phyloP scores from a whole-genome alignment of 2,888 invertebrate genomes.

The Sepiola atlantica region DNA sequence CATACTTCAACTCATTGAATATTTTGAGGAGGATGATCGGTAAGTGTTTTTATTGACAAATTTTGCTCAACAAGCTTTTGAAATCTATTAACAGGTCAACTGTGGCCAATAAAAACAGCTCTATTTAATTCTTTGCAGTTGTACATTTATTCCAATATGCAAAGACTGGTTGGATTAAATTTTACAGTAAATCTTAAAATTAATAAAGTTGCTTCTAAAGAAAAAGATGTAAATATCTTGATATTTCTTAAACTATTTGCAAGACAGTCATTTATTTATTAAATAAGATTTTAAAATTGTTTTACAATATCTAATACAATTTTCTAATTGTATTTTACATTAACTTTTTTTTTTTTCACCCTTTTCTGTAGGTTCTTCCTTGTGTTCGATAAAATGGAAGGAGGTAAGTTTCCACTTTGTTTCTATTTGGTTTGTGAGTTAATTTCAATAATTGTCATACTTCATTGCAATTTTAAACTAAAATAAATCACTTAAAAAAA shows the following conservation, averaged over 20 bases:
- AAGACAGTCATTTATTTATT: background rate
- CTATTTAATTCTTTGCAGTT: background rate
- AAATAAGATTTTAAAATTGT: background rate
- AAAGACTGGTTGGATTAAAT: background rate
- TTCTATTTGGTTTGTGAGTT: background rate
- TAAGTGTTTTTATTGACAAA: conserved; percentile 55
- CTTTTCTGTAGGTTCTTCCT: conserved; percentile 83
- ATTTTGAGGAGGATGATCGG: conserved; percentile 88
- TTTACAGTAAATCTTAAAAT: no score
- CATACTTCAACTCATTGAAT: conserved; percentile 95
- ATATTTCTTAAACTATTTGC: background rate
- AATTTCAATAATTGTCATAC: no score
- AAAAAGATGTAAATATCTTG: background rate
- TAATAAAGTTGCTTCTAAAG: no score
- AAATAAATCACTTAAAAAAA: no score
- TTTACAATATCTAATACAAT: background rate
- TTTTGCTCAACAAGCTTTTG: background rate
- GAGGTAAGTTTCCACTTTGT: conserved; percentile 75
- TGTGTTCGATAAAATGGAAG: conserved; percentile 97
- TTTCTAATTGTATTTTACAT: background rate
- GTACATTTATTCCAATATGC: background rate
- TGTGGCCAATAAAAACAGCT: background rate
- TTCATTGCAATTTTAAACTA: no score
- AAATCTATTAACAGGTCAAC: background rate
- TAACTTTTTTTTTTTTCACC: conserved; percentile 70